Evolutionary conservation across 2,888 invertebrate genomes (phyloP).

Genomic region (Malachius bipustulatus): DNA sequence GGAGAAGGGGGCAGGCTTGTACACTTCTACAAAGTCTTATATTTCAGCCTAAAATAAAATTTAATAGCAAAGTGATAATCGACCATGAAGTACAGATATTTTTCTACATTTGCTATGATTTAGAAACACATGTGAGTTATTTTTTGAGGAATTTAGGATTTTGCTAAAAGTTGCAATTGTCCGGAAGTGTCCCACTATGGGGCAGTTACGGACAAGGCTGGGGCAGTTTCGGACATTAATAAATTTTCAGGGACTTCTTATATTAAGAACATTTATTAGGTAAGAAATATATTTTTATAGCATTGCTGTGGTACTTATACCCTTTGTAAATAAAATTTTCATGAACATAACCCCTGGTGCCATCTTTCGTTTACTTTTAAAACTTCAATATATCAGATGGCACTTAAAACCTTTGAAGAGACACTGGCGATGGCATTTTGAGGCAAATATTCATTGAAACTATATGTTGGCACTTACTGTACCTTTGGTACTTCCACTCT

Average conservation of each 20-base stretch:
- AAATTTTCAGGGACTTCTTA: constrained; percentile 1
- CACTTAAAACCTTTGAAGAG: no score
- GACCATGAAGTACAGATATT: constrained; percentile 1
- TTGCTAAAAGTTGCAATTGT: constrained; percentile 1
- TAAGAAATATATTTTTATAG: constrained; percentile 1
- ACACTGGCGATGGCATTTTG: no score
- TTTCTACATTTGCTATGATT: constrained; percentile 1
- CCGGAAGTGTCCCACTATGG: constrained; percentile 2
- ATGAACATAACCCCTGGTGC: no score
- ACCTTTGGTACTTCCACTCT: no score
- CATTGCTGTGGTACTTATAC: no score
- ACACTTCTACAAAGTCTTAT: constrained; percentile 2
- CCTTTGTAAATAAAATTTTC: no score
- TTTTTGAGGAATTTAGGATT: constrained; percentile 1
- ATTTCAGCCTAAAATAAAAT: constrained; percentile 1
- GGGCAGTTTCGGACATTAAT: constrained; percentile 2
- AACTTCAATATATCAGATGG: no score
- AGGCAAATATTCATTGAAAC: no score
- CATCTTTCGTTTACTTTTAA: no score
- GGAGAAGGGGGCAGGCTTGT: constrained; percentile 2
- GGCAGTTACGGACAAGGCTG: constrained; percentile 2
- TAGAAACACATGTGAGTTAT: constrained; percentile 1
- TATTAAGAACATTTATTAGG: constrained; percentile 2
- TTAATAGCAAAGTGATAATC: constrained; percentile 1
- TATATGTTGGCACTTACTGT: no score